These are phyloP conservation scores for Lepilemur ruficaudatus DNA, from an alignment of 2,797 vertebrate genomes.

Conservation along the genomic window DNA sequence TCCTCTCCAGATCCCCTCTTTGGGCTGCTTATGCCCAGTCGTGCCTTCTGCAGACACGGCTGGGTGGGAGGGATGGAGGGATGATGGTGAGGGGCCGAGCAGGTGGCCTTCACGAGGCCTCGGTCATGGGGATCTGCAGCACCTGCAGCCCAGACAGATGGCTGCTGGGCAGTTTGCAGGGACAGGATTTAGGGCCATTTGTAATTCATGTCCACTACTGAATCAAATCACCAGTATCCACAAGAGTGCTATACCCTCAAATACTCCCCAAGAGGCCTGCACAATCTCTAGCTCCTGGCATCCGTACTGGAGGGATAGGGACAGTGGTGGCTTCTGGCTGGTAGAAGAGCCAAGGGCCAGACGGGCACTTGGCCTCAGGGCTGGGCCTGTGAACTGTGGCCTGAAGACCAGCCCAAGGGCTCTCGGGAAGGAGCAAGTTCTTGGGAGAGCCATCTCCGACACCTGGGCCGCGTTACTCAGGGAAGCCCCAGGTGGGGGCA, in stretches of 20 bases:
- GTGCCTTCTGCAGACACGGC: slow-evolving; percentile 52
- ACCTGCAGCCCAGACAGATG: neutral
- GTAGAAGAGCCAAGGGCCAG: neutral
- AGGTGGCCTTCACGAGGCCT: neutral
- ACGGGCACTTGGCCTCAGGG: neutral
- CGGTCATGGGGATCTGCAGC: neutral
- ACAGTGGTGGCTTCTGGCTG: neutral
- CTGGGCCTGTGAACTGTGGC: neutral
- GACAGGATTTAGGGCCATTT: neutral
- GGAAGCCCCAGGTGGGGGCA: neutral
- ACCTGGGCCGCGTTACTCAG: neutral
- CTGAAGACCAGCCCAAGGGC: neutral
- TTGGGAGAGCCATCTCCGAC: neutral
- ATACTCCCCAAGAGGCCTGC: neutral
- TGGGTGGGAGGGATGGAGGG: neutral
- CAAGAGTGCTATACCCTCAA: neutral
- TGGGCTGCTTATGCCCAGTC: slow-evolving; percentile 61
- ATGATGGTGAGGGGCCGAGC: slow-evolving; percentile 28
- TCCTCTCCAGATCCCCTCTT: slow-evolving; percentile 67
- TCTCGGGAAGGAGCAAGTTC: neutral
- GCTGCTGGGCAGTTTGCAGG: neutral
- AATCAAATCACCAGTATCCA: neutral
- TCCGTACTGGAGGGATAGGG: neutral
- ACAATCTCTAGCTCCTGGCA: neutral
- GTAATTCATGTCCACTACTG: rapidly evolving